A percentile compares a stretch with the other conserved stretches of the same genome.
Conservation (phyloP, 2,113 vertebrate species). For the Tichodroma muraria region DNA sequence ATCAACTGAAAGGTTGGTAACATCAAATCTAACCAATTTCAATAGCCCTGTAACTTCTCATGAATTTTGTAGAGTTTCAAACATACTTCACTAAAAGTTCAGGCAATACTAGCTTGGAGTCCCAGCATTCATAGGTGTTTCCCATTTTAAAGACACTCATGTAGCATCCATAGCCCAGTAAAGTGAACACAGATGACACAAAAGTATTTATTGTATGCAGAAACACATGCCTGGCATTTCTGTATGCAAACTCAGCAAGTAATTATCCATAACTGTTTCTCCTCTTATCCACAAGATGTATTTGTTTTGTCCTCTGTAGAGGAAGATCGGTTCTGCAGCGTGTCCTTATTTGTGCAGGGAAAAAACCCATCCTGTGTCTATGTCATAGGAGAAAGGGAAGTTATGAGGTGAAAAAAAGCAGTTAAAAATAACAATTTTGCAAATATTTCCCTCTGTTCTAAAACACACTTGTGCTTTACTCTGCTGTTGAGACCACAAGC, state of each 20-base stretch:
- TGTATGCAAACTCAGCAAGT: background rate
- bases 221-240: background rate
- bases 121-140: background rate
- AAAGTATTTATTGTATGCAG: background rate
- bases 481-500: background rate
- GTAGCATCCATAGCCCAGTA: background rate
- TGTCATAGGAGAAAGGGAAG: background rate
- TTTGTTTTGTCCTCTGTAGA: background rate
- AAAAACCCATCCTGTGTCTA: background rate
- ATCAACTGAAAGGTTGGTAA: background rate
- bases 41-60: background rate
- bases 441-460: background rate
- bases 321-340: background rate
- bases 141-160: background rate
- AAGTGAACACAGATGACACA: background rate
- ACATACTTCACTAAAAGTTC: background rate
- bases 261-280: background rate
- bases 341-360: background rate
- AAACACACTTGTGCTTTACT: background rate
- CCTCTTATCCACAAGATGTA: background rate
- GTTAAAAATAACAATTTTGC: background rate
- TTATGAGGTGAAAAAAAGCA: background rate
- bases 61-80: background rate
- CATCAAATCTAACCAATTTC: background rate
- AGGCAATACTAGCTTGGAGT: background rate